Base-by-base conservation (phyloP, 2,797 vertebrate species). In the Myotis pilosus region DNA sequence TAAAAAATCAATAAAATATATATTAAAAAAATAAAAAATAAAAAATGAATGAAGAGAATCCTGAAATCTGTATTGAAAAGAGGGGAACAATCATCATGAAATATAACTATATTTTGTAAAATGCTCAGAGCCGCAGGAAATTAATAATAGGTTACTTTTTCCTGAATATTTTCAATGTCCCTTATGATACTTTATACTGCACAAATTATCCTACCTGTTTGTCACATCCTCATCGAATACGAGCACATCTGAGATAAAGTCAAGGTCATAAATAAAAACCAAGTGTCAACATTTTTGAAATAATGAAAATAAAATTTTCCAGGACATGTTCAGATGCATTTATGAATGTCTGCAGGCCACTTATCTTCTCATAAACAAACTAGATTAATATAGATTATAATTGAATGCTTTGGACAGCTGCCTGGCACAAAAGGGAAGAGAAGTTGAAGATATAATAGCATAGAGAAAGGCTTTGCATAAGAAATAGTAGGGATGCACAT, bases 311-410 rank as follows among this genome's bases (percentile, higher is more conserved):
- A 72, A 91, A 96, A 86, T 6, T 68, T 92, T 93, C 62, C 30
- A 71, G n/a, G 57, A 64, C 51, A 76, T 74, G 13, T 86, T 85
- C 53, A 51, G 74, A 76, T 44, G 51, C 17, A 55, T 82, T 94
- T 92, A 71, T 49, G 47, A 28, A 41, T 60, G 20, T 79, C 76
- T 87, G n/a, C 33, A 83, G 51, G 47, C 22, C 69, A 80, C 47
- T 95, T 92, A 64, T 38, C 49, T 88, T 86, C 57, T 80, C 87
- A 92, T 95, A 95, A 89, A 60, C 53, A 89, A 95, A 82, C 53
- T 78, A 88, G 68, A 85, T 94, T 90, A 93, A 85, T 85, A 94
- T 28, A 83, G 60, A 95, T 91, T 71, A 36, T 82, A 94, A 80
- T 13, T 62, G 66, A 93, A 86, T 64, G 30, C 36, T 97, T 90